Base-by-base conservation (phyloP, 2,888 invertebrate species). In the Phlogophora meticulosa region DNA sequence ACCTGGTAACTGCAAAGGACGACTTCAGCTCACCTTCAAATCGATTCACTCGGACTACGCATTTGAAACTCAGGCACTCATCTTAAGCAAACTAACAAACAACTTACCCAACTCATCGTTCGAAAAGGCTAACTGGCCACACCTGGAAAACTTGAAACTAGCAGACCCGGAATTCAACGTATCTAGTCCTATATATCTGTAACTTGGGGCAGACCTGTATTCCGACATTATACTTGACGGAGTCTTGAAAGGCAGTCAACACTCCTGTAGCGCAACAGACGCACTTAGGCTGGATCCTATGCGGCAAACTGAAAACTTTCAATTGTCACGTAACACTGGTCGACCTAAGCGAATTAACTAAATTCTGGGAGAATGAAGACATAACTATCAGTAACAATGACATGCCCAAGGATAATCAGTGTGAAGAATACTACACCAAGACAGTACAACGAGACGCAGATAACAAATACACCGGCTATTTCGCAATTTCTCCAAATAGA, bases 241-340 rank as follows among this genome's bases (percentile, higher is more conserved):
- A 36, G 52, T 65, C 13, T 17, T 53, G 22, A 36, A 40, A 57
- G 52, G 58, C 1, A 17, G 28, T 17, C 22, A 7, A 51, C 56
- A 3, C 61, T n/a, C 71, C 71, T 9, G 46, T 62, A n/a, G 66
- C 66, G 7, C 72, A 72, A 36, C 63, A 72, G 17, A 68, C 67
- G 17, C 63, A 46, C 22, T 22, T 72, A 4, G 63, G 63, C 9
- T 72, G 72, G 60, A 68, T 72, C 10, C 34, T 67, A 17, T 62
- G 66, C 20, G 71, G 71, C 10, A 72, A 72, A 59, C 17, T 62
- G 5, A 67, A 72, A 43, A 68, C 68, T 3, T 59, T 63, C 7
- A 56, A 62, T 15, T 66, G 61, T 42, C 46, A 71, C 20, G 17
- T 62, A 24, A 42, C 58, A 32, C 22, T 61, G n/a, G 5, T 57